Conservation (phyloP, 2,113 vertebrate species). For the Megaceryle maxima region DNA sequence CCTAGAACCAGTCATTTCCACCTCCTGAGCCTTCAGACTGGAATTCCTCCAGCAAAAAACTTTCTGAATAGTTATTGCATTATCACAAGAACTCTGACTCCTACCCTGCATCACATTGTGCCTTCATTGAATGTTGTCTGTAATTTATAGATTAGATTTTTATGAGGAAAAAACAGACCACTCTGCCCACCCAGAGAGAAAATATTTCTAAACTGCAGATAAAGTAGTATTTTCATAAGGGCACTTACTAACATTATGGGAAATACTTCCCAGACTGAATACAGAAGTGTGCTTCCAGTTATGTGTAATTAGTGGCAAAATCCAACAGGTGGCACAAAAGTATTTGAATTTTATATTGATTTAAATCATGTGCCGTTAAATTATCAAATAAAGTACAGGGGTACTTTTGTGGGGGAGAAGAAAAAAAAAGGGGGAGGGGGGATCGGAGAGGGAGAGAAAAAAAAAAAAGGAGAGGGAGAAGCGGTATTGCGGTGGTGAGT, state of each 20-base stretch:
- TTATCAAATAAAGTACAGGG: neutral
- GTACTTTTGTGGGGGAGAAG: neutral
- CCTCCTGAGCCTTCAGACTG: fast-evolving
- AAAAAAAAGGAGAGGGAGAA: neutral
- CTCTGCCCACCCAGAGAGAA: neutral
- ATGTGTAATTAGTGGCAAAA: constrained; percentile 72
- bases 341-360: constrained; percentile 73
- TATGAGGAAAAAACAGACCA: neutral
- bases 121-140: fast-evolving
- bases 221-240: neutral
- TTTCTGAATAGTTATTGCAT: neutral
- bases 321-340: constrained; percentile 85
- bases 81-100: neutral
- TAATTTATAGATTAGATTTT: neutral
- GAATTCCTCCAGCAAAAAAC: neutral
- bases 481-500: too few species aligned
- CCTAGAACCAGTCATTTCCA: neutral
- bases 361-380: neutral
- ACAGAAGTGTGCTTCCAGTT: neutral
- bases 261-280: neutral
- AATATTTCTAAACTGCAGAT: neutral
- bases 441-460: too few species aligned
- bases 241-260: neutral
- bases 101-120: fast-evolving
- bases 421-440: too few species aligned